Base-by-base conservation (phyloP, 1,140 invertebrate genomes). In the Zelostemma sp. region DNA sequence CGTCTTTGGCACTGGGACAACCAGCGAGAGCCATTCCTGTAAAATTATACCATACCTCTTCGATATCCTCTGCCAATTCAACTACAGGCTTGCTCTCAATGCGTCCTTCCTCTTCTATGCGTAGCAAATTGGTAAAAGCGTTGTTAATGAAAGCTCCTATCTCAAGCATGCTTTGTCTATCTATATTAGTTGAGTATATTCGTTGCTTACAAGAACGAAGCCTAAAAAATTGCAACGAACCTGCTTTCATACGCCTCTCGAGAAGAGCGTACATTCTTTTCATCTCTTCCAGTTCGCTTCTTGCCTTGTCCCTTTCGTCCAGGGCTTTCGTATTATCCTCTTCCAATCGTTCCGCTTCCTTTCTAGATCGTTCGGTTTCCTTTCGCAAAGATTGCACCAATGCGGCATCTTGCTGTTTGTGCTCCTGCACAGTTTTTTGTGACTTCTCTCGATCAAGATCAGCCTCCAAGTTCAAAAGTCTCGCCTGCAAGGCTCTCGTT, bases 321-420 rank as follows among this genome's bases (percentile, higher is more conserved):
- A 90, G 89, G 2, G 89, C 89, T 67, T 89, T 87, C 31, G 91
- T 88, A 77, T 91, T 95, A 74, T 93, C 93, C 72, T 91, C 90
- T 74, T 95, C 92, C 63, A 94, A 88, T 75, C 93, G 90, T 76
- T 95, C 93, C 0, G 92, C 91, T 14, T 90, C 90, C 74, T 91
- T 91, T 75, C 91, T 90, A 0, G 93, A 90, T 64, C 91, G 89
- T 65, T 91, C 89, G 0, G 91, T 90, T 81, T 95, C 92, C 51
- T 88, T 88, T 79, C 92, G 94, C 43, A 95, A 85, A 49, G 88
- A 90, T 63, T 86, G 74, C 1, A 77, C 59, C 0, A 85, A 45
- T 54, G 77, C 67, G 77, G 89, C 78, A 79, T 92, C 88, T 67
- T 88, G 88, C 83, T 88, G 88, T 80, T 87, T 90, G 77, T 84